phyloP scores from a whole-genome alignment of 2,113 vertebrate species.

The Bubo bubo region DNA sequence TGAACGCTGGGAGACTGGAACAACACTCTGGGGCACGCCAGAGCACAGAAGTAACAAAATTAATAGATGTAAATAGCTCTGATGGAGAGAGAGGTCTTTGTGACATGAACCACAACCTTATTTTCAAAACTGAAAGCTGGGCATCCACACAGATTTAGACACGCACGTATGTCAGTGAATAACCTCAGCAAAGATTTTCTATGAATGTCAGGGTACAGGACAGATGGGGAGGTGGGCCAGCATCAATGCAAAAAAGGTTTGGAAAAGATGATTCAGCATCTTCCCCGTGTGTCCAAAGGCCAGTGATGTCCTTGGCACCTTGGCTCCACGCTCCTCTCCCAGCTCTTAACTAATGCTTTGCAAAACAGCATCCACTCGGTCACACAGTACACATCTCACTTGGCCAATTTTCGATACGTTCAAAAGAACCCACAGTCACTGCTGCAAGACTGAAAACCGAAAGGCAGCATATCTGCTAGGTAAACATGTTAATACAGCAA shows the following conservation, averaged over 20 bases:
- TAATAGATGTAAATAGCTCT: conserved; percentile 13
- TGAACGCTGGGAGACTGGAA: not conserved
- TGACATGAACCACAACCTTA: not conserved
- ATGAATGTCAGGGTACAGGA: not conserved
- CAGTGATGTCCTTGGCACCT: not conserved
- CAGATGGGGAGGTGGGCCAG: not conserved
- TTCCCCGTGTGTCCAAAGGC: not conserved
- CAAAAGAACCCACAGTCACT: not conserved
- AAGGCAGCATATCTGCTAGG: not conserved
- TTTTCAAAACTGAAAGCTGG: not conserved
- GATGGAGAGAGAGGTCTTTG: not conserved
- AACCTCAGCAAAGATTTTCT: not conserved
- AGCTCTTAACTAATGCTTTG: not conserved
- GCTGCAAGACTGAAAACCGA: not conserved
- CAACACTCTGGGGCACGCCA: conserved; percentile 28
- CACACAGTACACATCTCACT: not conserved
- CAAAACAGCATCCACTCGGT: not conserved
- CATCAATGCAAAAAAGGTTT: not conserved
- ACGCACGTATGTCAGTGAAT: rapidly evolving
- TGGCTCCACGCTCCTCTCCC: not conserved
- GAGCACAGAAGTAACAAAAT: conserved; percentile 30
- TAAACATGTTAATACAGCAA: not conserved
- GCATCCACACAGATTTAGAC: not conserved
- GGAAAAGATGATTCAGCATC: conserved; percentile 42
- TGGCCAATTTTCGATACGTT: not conserved